Percentiles rank a stretch among this genome's conserved stretches.
Evolutionary conservation across 2,797 vertebrate species (phyloP).

Genomic region (Strix occidentalis): DNA sequence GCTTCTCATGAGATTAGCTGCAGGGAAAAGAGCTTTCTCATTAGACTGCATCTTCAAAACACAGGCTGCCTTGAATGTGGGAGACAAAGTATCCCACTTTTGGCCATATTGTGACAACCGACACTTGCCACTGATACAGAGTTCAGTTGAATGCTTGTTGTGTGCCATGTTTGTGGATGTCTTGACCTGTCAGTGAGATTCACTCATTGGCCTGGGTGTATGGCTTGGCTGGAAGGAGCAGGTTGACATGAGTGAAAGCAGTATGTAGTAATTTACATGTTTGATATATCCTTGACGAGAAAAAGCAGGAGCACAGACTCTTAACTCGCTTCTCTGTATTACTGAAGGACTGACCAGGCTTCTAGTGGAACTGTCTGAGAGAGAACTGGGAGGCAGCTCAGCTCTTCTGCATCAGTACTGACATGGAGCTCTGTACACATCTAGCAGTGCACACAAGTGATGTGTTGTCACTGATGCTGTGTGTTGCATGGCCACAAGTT

Average conservation of each 20-base stretch:
- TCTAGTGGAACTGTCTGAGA: neutral
- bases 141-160: neutral
- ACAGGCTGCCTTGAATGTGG: neutral
- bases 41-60: neutral
- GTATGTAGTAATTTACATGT: neutral
- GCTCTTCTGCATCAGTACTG: neutral
- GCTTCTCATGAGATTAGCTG: neutral
- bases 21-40: neutral
- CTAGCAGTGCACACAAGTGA: rapidly evolving
- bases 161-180: neutral
- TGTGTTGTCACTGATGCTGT: neutral
- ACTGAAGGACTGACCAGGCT: neutral
- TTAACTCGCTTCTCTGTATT: rapidly evolving
- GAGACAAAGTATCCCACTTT: neutral
- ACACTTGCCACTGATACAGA: neutral
- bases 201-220: neutral
- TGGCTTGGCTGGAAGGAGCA: neutral
- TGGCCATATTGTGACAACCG: neutral
- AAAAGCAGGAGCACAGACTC: neutral
- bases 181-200: neutral
- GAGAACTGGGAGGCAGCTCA: neutral
- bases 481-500: neutral
- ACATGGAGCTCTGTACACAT: rapidly evolving
- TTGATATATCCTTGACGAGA: neutral
- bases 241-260: neutral